A percentile compares a stretch with the other conserved stretches of the same genome.
phyloP scores from a whole-genome alignment of 37 sponge, comb jelly and placozoan species.

The Dysidea cf. avara region DNA sequence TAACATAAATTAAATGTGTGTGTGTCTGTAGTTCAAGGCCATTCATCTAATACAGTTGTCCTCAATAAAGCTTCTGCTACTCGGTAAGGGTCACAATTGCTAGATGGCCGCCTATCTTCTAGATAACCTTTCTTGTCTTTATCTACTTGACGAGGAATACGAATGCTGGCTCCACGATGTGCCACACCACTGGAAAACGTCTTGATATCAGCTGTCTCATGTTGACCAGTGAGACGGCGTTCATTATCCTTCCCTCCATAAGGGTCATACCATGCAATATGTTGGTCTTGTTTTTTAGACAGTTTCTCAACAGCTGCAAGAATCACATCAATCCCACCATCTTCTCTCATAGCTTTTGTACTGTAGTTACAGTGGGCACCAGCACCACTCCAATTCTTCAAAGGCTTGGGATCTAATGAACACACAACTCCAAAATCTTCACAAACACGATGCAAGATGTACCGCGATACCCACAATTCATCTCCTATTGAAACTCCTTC shows the following conservation, averaged over 20 bases:
- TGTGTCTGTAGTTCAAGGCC: no score
- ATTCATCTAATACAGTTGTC: slow-evolving; percentile 71
- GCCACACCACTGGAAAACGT: slow-evolving; percentile 88
- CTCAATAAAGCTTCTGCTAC: slow-evolving; percentile 86
- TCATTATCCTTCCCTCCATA: slow-evolving; percentile 78
- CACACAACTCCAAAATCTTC: slow-evolving; percentile 88
- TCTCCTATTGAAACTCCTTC: slow-evolving; percentile 92
- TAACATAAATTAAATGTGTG: no score
- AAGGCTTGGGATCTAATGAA: slow-evolving; percentile 92
- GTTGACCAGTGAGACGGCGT: slow-evolving; percentile 88
- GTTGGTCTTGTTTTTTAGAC: slow-evolving; percentile 61
- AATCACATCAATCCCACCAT: slow-evolving; percentile 76
- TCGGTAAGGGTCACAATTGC: slow-evolving; percentile 93
- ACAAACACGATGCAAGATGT: slow-evolving; percentile 79
- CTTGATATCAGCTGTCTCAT: slow-evolving; percentile 87
- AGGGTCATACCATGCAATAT: slow-evolving; percentile 92
- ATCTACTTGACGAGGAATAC: slow-evolving; percentile 85
- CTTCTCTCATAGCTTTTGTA: slow-evolving; percentile 78
- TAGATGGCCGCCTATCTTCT: slow-evolving; percentile 92
- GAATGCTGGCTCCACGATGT: slow-evolving; percentile 88
- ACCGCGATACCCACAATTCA: slow-evolving; percentile 93
- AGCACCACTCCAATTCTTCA: slow-evolving; percentile 91
- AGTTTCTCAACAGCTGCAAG: slow-evolving; percentile 77
- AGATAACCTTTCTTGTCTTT: slow-evolving; percentile 88
- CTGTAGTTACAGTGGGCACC: slow-evolving; percentile 96